phyloP scores from a whole-genome alignment of 2,888 invertebrate species.

The Desoria tigrina region DNA sequence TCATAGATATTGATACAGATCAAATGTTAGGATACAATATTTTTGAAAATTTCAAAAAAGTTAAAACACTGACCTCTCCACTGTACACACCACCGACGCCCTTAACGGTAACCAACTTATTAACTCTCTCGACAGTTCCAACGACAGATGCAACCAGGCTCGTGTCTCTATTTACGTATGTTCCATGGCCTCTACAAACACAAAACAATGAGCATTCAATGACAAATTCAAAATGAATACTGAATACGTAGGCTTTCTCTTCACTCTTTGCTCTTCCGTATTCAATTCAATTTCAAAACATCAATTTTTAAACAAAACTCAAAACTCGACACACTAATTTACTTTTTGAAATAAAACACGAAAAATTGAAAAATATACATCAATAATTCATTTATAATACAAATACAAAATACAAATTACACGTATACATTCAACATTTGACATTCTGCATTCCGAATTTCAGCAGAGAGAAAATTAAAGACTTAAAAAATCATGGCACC shows the following conservation, averaged over 20 bases:
- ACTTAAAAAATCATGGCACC: conserved; percentile 62
- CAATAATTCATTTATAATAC: too few relatives aligned
- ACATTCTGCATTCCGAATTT: conserved; percentile 3
- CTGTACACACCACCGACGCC: conserved; percentile 88
- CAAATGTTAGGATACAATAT: neutral
- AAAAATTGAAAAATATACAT: too few relatives aligned
- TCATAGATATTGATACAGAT: neutral
- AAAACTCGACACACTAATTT: too few relatives aligned
- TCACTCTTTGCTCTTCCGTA: neutral
- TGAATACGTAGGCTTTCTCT: neutral
- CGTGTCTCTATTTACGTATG: conserved; percentile 75
- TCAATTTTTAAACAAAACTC: too few relatives aligned
- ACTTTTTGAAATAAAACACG: too few relatives aligned
- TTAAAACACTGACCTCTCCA: conserved; percentile 67
- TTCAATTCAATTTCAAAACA: too few relatives aligned
- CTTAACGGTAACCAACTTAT: conserved; percentile 87
- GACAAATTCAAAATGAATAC: neutral
- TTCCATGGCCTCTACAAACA: conserved; percentile 85
- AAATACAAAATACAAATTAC: too few relatives aligned
- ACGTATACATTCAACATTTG: too few relatives aligned
- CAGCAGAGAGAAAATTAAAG: too few relatives aligned
- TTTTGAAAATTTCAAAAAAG: neutral
- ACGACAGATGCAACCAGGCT: conserved; percentile 88
- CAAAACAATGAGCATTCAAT: neutral
- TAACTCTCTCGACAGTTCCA: conserved; percentile 90